These are phyloP conservation scores for Yasuhikotakia modesta DNA, from an alignment of 2,797 vertebrate genomes.

Conservation along the genomic window DNA sequence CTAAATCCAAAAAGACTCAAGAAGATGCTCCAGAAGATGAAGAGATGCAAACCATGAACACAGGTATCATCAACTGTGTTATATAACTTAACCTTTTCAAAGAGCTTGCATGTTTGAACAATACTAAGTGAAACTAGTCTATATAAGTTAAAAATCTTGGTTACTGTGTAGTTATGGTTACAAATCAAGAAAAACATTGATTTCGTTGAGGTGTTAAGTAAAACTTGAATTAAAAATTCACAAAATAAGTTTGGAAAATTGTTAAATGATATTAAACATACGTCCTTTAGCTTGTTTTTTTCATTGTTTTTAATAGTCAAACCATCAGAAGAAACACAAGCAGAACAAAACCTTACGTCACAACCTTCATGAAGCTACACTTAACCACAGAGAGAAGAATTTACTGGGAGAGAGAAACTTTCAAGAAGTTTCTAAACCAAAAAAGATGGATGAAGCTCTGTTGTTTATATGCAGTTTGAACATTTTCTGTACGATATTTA, in stretches of 20 bases:
- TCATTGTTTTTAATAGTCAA: constrained; percentile 15
- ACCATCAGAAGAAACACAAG: constrained; percentile 13
- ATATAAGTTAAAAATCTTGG: too few species aligned
- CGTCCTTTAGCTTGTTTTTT: neutral
- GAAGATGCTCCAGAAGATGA: constrained; percentile 12
- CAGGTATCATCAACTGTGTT: constrained; percentile 31
- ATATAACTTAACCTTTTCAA: too few species aligned
- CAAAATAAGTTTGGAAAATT: too few species aligned
- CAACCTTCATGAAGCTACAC: neutral
- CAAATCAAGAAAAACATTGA: too few species aligned
- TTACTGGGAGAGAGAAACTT: neutral
- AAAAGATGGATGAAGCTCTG: neutral
- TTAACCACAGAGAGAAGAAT: neutral
- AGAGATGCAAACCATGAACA: constrained; percentile 51
- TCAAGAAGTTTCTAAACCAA: neutral
- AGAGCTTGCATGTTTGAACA: too few species aligned
- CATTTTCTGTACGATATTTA: neutral
- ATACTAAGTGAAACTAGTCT: too few species aligned
- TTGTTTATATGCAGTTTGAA: neutral
- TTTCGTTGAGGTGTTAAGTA: too few species aligned
- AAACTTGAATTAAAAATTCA: too few species aligned
- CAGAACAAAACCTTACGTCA: neutral
- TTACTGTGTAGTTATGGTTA: too few species aligned
- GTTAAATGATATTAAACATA: neutral
- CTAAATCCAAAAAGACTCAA: constrained; percentile 31